Percentiles rank a stretch among this genome's conserved stretches.
Conservation (phyloP, 2,113 vertebrate species). For the Picathartes gymnocephalus region DNA sequence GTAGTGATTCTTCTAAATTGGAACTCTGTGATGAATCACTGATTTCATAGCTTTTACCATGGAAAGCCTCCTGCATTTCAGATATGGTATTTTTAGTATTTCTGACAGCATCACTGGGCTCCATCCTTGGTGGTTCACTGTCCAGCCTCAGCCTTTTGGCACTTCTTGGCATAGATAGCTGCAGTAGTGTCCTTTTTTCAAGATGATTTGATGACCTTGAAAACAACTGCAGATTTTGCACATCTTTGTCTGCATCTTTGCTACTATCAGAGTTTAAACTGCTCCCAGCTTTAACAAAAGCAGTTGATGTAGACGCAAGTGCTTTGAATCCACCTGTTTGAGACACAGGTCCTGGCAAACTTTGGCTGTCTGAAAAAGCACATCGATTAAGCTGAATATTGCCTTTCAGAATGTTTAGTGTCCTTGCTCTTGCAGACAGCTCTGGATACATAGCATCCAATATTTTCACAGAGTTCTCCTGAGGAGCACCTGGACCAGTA, state of each 20-base stretch:
- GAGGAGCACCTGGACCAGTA: conserved; percentile 60
- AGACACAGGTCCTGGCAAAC: conserved; percentile 48
- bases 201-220: neutral
- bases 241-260: conserved; percentile 6
- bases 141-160: conserved; percentile 83
- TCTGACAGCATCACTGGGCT: neutral
- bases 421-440: conserved; percentile 88
- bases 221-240: neutral
- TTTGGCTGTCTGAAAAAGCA: conserved; percentile 52
- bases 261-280: conserved; percentile 3
- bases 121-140: conserved; percentile 42
- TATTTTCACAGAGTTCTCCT: conserved; percentile 91
- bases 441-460: conserved; percentile 95
- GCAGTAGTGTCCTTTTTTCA: conserved; percentile 64
- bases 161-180: conserved; percentile 64
- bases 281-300: conserved; percentile 86
- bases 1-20: neutral
- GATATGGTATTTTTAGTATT: neutral
- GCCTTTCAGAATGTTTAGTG: conserved; percentile 88
- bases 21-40: neutral
- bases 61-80: neutral
- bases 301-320: conserved; percentile 83
- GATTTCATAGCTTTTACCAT: neutral
- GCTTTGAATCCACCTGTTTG: conserved; percentile 81
- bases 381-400: conserved; percentile 79